Evolutionary conservation across 2,797 vertebrate species (phyloP), one percentile per base, ranked within the genome.

Genomic region (Paguma larvata): DNA sequence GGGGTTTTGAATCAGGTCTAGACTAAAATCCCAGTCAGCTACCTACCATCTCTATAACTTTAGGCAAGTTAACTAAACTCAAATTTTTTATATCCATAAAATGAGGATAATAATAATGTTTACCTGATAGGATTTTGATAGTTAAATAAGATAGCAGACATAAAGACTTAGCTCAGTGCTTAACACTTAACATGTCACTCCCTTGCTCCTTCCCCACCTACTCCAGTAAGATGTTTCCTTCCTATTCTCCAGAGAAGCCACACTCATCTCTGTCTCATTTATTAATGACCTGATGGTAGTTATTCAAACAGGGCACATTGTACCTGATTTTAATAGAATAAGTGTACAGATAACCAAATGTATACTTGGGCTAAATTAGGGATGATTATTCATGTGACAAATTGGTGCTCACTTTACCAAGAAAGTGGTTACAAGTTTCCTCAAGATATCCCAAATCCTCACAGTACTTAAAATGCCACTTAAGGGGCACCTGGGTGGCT

Each of bases 391-490:
- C 30, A 27, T 48, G 77, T 32, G 80, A 41, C 63, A 90, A 88
- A 72, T 63, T 65, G 18, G 48, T 46, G 5, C 12, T 90, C 85
- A 75, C 2, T 59, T 72, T 75, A 83, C 53, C 41, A 96, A 65
- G 59, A 86, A 68, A 89, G 32, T 21, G 44, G 15, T 56, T 75
- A 46, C 1, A 51, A 51, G 0, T 63, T 78, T 89, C 44, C 51
- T 94, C 59, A 86, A 85, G 67, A 41, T 84, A 83, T 48, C 19
- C 25, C 53, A 75, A 97, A 85, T 83, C 23, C 4, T 78, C 34
- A 87, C 30, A 75, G 77, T 85, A 70, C 56, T 90, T 94, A 90
- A 83, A 86, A 95, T 8, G 4, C 3, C 11, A 38, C 38, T 38
- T 38, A 38, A 38, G 38, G 38, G 38, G 38, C 38, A 38, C 38